Evolutionary conservation across 1,140 invertebrate genomes (phyloP), one percentile per base, ranked within the genome.

Genomic region (Danaus plexippus): DNA sequence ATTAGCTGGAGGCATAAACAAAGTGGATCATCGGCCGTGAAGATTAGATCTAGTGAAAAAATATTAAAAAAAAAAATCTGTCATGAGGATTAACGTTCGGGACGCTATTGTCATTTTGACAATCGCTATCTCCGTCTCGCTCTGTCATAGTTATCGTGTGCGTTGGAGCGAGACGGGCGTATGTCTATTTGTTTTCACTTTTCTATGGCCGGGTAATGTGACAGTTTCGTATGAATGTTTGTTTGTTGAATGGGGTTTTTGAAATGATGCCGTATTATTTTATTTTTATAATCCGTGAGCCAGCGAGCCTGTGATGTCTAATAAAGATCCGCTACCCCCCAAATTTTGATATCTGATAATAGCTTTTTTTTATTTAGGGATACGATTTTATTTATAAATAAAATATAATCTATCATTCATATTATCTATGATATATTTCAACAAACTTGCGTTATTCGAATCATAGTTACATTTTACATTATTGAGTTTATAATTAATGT

Each of bases 201-300:
- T 79, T 82, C 77, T 77, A 83, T 81, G 70, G 72, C 64, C 70
- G 67, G 72, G 72, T 74, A 80, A 82, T 80, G 81, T 85, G 81
- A 85, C 81, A 85, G 81, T 80, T 80, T 80, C 75, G 71, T 81
- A 73, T 80, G 77, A 76, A 78, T 77, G 72, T 85, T 82, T 85
- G 79, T 85, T 82, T 80, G 75, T 65, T 73, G 64, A 80, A 80
- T 80, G 73, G 75, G 68, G 62, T 66, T 67, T 75, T 77, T 69
- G 69, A 54, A 69, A 75, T 74, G 55, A 69, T 71, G 61, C 71
- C 68, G 69, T 68, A 80, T 82, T 81, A 78, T 81, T 80, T 80
- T 80, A 74, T 73, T 73, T 78, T 32, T 32, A 32, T 80, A 81
- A 83, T 83, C 78, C 77, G 73, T 71, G 61, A 78, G 65, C 70